phyloP scores from a whole-genome alignment of 2,888 invertebrate species.

The Meteorus colon region DNA sequence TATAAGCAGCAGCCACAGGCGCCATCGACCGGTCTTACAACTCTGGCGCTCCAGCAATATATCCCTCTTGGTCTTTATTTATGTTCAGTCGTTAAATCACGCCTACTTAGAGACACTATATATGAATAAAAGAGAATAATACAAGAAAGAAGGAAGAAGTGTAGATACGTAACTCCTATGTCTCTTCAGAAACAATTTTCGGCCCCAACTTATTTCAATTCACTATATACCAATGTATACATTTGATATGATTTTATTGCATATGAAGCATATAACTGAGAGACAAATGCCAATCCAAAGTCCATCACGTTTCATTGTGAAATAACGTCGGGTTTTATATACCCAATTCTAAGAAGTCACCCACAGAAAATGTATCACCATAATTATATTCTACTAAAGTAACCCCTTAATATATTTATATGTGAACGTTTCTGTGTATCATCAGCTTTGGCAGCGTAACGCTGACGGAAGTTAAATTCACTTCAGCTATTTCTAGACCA shows the following conservation, averaged over 20 bases:
- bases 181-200: constrained; percentile 11
- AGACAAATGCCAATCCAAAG: constrained; percentile 22
- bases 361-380: neutral
- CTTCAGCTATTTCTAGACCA: constrained; percentile 19
- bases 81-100: constrained; percentile 48
- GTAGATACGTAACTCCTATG: neutral
- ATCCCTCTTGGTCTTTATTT: constrained; percentile 44
- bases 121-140: constrained; percentile 4
- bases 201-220: constrained; percentile 10
- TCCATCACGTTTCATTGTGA: neutral
- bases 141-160: neutral
- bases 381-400: neutral
- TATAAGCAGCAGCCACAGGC: constrained; percentile 38
- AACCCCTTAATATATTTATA: neutral
- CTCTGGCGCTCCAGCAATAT: constrained; percentile 43
- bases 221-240: neutral
- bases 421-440: neutral
- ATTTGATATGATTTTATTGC: constrained; percentile 13
- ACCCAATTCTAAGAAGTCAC: neutral
- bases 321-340: constrained; percentile 3
- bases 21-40: constrained; percentile 47
- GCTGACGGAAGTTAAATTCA: neutral
- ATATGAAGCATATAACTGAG: constrained; percentile 2
- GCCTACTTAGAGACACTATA: constrained; percentile 43
- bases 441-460: neutral